Conservation (phyloP, 2,113 vertebrate species). For the Pterophyllum scalare region DNA sequence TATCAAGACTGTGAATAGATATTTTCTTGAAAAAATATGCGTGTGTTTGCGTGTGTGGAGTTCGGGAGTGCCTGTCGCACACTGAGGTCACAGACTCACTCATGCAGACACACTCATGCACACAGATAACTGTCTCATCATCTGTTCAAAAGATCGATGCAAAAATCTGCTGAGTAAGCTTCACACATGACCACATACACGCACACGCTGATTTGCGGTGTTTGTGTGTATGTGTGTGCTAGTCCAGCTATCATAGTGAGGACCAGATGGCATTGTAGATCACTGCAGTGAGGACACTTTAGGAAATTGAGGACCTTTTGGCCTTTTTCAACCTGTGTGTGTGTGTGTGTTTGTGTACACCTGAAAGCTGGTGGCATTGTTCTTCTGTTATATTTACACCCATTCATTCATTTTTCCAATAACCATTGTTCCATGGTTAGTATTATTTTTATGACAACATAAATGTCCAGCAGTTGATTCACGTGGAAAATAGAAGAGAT, state of each 20-base stretch:
- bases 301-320: neutral
- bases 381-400: neutral
- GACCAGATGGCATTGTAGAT: neutral
- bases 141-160: neutral
- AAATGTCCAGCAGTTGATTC: neutral
- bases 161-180: neutral
- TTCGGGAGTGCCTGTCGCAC: neutral
- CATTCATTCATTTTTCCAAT: neutral
- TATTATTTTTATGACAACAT: neutral
- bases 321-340: neutral
- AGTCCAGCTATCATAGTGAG: neutral
- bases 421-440: neutral
- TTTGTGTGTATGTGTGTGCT: neutral
- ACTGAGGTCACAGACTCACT: neutral
- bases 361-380: neutral
- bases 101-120: neutral
- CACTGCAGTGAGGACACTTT: neutral
- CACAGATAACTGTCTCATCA: neutral
- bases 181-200: neutral
- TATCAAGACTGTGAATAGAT: conserved; percentile 14
- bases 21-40: neutral
- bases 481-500: neutral
- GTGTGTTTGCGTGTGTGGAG: neutral
- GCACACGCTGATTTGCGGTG: neutral
- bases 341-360: neutral